Evolutionary conservation across 2,113 vertebrate genomes (phyloP).

Genomic region (Sterna hirundo): DNA sequence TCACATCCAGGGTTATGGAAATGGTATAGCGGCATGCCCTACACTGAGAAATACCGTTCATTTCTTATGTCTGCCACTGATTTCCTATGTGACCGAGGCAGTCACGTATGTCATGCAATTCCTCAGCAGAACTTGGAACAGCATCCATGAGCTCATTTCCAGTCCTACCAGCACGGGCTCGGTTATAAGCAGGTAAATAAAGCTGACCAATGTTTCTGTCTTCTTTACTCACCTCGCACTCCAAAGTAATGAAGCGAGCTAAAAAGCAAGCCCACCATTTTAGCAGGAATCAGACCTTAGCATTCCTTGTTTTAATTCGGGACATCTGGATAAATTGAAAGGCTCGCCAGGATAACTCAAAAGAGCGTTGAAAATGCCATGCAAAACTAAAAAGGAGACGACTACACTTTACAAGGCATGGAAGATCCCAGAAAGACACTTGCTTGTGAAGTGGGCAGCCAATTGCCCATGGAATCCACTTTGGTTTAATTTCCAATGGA

Average conservation of each 20-base stretch:
- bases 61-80: background rate
- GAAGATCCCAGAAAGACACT: background rate
- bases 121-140: background rate
- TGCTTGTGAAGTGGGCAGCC: background rate
- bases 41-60: background rate
- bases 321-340: background rate
- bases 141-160: background rate
- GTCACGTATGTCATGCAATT: rapidly evolving
- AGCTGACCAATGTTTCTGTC: background rate
- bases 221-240: background rate
- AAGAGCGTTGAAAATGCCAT: background rate
- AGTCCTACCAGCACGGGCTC: background rate
- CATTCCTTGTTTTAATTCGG: background rate
- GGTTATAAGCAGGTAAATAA: background rate
- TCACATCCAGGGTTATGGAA: background rate
- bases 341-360: background rate
- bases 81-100: background rate
- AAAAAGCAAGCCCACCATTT: background rate
- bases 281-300: background rate
- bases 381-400: background rate
- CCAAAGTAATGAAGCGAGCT: background rate
- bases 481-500: background rate
- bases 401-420: background rate
- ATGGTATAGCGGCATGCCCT: background rate
- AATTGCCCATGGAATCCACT: background rate